These are phyloP conservation scores for Cecropterus lyciades DNA, from an alignment of 1,140 invertebrate species.

Conservation along the genomic window DNA sequence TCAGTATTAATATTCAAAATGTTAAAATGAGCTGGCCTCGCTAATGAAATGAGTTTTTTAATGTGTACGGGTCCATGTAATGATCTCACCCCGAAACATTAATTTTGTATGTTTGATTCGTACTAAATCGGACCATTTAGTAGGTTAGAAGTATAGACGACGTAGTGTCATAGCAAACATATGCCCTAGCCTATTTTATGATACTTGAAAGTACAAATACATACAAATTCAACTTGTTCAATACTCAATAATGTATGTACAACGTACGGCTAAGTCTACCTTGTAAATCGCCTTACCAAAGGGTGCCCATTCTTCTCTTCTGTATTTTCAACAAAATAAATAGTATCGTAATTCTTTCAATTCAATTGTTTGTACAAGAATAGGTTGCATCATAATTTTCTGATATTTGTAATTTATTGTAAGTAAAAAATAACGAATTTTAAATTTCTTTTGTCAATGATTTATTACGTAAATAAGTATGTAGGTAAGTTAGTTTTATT, in stretches of 20 bases:
- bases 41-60: conserved; percentile 46
- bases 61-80: conserved; percentile 51
- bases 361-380: conserved; percentile 30
- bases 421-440: conserved; percentile 67
- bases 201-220: conserved; percentile 75
- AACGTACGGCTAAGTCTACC: conserved; percentile 39
- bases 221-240: conserved; percentile 48
- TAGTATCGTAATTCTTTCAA: conserved; percentile 22
- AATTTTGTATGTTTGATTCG: conserved; percentile 46
- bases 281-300: conserved; percentile 15
- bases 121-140: conserved; percentile 73
- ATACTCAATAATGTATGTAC: conserved; percentile 42
- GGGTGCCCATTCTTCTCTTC: background rate
- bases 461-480: conserved; percentile 51
- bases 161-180: conserved; percentile 52
- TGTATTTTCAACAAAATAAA: conserved; percentile 9
- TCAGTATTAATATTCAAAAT: conserved; percentile 51
- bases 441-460: conserved; percentile 60
- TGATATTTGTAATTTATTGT: conserved; percentile 35
- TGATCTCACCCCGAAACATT: conserved; percentile 38
- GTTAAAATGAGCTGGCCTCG: conserved; percentile 59
- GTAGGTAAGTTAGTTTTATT: conserved; percentile 41
- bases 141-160: conserved; percentile 60
- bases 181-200: conserved; percentile 51
- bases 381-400: conserved; percentile 39